These are phyloP conservation scores for Psittacula derbiana DNA, from an alignment of 2,797 vertebrate genomes.

Conservation along the genomic window DNA sequence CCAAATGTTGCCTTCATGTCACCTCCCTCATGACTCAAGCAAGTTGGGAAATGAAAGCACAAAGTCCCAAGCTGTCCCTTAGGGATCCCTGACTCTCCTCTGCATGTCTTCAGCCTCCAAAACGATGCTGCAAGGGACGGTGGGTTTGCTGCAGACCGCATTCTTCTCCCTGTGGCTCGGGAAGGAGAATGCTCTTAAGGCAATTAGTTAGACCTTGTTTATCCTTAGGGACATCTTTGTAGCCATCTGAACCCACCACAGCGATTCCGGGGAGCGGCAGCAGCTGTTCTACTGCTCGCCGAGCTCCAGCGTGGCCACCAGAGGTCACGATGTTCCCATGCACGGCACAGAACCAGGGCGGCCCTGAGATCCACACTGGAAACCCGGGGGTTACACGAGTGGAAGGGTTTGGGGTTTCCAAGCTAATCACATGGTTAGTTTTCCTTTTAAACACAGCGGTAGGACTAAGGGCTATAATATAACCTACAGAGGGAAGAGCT, in stretches of 20 bases:
- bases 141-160: not conserved
- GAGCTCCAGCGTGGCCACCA: not conserved
- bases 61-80: fast-evolving
- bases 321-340: not conserved
- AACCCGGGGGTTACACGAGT: not conserved
- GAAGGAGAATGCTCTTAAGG: not conserved
- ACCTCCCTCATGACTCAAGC: no score
- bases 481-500: not conserved
- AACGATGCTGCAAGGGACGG: not conserved
- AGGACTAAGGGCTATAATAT: not conserved
- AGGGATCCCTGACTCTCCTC: not conserved
- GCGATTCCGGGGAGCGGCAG: fast-evolving
- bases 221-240: fast-evolving
- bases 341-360: not conserved
- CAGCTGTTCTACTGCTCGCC: fast-evolving
- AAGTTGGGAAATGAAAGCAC: not conserved
- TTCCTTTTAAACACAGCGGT: not conserved
- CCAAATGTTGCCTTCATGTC: not conserved
- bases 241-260: not conserved
- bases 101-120: not conserved
- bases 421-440: fast-evolving
- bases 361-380: not conserved
- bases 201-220: not conserved
- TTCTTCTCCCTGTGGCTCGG: fast-evolving
- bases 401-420: not conserved